A percentile compares a stretch with the other conserved stretches of the same genome.
Evolutionary conservation across 2,888 invertebrate genomes (phyloP).

Genomic region (Anoncus sp.): DNA sequence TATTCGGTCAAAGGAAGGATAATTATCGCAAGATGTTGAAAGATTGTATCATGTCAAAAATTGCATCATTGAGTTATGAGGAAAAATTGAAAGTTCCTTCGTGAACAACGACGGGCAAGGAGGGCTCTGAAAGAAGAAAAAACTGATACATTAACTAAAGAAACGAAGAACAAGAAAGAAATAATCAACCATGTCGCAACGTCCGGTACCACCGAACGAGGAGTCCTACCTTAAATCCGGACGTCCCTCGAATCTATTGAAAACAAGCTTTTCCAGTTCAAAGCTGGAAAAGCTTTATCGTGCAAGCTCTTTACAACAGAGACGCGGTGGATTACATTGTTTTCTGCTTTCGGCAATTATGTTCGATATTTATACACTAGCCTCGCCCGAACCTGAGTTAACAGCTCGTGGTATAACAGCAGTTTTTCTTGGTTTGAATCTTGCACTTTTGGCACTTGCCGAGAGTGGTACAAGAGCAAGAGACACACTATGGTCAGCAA

Average conservation of each 20-base stretch:
- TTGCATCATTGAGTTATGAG: too few relatives aligned
- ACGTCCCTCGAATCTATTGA: slow-evolving; percentile 80
- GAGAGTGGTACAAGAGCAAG: slow-evolving; percentile 76
- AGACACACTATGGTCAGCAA: slow-evolving; percentile 84
- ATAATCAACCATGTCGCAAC: slow-evolving; percentile 72
- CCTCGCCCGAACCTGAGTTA: slow-evolving; percentile 83
- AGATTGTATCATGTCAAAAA: too few relatives aligned
- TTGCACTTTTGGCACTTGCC: slow-evolving; percentile 79
- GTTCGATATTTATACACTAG: slow-evolving; percentile 87
- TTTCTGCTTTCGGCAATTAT: slow-evolving; percentile 88
- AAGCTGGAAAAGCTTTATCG: slow-evolving; percentile 89
- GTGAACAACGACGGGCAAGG: not conserved
- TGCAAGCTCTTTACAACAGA: slow-evolving; percentile 89
- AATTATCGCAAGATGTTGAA: not conserved
- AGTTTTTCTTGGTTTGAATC: slow-evolving; percentile 79
- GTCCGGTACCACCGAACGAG: slow-evolving; percentile 79
- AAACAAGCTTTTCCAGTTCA: slow-evolving; percentile 85
- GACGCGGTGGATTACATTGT: slow-evolving; percentile 88
- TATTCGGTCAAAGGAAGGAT: too few relatives aligned
- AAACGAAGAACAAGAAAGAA: not conserved
- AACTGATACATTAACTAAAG: slow-evolving; percentile 2
- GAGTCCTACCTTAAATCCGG: slow-evolving; percentile 81
- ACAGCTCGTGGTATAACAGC: slow-evolving; percentile 77
- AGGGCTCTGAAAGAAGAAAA: slow-evolving; percentile 11
- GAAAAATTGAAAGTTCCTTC: not conserved